phyloP scores from a whole-genome alignment of 2,888 invertebrate species.

The Acheta domesticus region DNA sequence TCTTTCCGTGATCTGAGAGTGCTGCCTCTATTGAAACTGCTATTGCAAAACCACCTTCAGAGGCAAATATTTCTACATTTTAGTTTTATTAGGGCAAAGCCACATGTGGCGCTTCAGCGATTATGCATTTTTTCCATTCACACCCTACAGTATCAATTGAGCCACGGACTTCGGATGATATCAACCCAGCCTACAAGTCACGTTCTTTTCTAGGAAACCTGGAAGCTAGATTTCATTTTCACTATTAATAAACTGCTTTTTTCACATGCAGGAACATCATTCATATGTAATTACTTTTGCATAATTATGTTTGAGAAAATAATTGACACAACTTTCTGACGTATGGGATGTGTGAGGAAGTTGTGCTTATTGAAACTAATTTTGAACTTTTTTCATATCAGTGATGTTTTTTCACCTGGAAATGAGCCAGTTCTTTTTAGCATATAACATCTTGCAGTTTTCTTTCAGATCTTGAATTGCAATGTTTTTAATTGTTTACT shows the following conservation, averaged over 20 bases:
- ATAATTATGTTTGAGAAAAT: no score
- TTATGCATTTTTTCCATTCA: conserved; percentile 25
- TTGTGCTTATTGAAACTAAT: neutral
- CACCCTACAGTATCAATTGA: conserved; percentile 24
- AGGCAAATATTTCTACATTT: no score
- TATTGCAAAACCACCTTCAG: no score
- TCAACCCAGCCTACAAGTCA: conserved; percentile 12
- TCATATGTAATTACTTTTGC: neutral
- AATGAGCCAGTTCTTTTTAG: conserved; percentile 27
- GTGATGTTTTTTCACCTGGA: conserved; percentile 3
- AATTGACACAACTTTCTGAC: neutral
- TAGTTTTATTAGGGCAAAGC: conserved; percentile 23
- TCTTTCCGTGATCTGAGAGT: no score
- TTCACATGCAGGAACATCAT: conserved; percentile 21
- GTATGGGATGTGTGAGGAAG: neutral
- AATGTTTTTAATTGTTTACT: conserved; percentile 21
- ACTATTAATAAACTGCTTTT: conserved; percentile 19
- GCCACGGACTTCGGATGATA: conserved; percentile 25
- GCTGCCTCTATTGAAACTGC: no score
- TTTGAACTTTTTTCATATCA: neutral
- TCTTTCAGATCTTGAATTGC: conserved; percentile 28
- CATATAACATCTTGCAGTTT: conserved; percentile 21
- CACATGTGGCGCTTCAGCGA: conserved; percentile 32
- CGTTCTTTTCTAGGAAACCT: conserved; percentile 28
- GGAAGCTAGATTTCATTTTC: neutral